Conservation (phyloP, 1,140 invertebrate genomes). For the Drosophila malerkotliana region DNA sequence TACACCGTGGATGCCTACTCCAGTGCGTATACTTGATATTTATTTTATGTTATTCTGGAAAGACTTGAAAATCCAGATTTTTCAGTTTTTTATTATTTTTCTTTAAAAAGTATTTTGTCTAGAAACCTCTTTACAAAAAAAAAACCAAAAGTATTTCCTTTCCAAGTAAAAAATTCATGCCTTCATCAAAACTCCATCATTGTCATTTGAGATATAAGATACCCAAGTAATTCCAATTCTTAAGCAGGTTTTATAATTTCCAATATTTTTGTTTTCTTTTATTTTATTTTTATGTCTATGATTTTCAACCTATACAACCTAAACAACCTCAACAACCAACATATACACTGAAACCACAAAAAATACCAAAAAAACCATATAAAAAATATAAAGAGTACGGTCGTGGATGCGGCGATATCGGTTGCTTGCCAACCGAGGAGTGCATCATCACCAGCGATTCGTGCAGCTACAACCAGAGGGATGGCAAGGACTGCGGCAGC, state of each 20-base stretch:
- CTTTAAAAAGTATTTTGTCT: neutral
- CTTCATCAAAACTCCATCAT: conserved; percentile 51
- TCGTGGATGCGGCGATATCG: conserved; percentile 90
- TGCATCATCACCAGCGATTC: conserved; percentile 90
- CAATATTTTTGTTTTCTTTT: conserved; percentile 8
- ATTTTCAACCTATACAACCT: neutral
- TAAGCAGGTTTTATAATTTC: conserved; percentile 28
- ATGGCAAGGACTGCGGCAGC: conserved; percentile 86
- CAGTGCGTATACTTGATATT: conserved; percentile 75
- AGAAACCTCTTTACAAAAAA: neutral
- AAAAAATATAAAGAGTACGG: conserved; percentile 87
- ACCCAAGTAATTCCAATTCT: conserved; percentile 1
- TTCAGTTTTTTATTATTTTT: neutral
- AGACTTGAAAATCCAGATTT: neutral
- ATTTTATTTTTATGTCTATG: conserved; percentile 26
- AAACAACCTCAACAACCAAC: neutral
- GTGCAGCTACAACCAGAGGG: conserved; percentile 85
- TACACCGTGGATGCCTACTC: conserved; percentile 74
- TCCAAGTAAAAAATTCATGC: conserved; percentile 30
- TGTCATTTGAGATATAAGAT: conserved; percentile 27
- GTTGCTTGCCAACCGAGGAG: conserved; percentile 88
- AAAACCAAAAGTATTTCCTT: neutral
- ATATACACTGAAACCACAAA: conserved; percentile 13
- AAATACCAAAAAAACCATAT: neutral
- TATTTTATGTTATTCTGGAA: neutral